phyloP scores from a whole-genome alignment of 2,797 vertebrate genomes.

The Caiman crocodilus region DNA sequence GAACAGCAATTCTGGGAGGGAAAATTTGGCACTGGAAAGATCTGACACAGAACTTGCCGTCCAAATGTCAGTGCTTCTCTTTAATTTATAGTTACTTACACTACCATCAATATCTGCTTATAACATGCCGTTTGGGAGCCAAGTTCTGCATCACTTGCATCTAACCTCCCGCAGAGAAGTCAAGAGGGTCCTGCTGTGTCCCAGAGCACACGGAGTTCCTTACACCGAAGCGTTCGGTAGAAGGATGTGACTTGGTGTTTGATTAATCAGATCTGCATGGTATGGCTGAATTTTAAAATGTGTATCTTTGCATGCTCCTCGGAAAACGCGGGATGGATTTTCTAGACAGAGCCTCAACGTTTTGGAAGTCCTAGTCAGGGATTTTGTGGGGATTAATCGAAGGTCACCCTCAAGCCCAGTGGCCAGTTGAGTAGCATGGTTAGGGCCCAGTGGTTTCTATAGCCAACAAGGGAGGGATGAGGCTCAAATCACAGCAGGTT shows the following conservation, averaged over 20 bases:
- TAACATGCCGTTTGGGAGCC: neutral
- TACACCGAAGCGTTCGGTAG: neutral
- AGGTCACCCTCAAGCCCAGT: too few species aligned
- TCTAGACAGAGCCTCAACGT: neutral
- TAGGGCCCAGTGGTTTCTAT: too few species aligned
- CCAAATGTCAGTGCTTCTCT: neutral
- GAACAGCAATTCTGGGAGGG: neutral
- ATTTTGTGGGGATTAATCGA: neutral
- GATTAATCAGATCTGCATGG: neutral
- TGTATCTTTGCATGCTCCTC: neutral
- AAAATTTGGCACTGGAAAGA: neutral
- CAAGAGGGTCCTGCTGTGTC: neutral
- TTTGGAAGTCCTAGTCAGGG: neutral
- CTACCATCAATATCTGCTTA: neutral
- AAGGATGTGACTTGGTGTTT: neutral
- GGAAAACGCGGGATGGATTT: neutral
- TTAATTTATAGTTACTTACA: neutral
- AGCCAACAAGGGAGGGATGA: too few species aligned
- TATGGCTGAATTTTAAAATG: neutral
- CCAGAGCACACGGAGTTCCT: neutral
- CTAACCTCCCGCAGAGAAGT: neutral
- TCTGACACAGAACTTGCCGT: neutral
- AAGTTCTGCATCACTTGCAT: neutral
- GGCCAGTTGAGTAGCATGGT: too few species aligned
- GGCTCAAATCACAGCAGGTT: too few species aligned